Base-by-base conservation (phyloP, 2,113 vertebrate species). In the Protobothrops flavoviridis region DNA sequence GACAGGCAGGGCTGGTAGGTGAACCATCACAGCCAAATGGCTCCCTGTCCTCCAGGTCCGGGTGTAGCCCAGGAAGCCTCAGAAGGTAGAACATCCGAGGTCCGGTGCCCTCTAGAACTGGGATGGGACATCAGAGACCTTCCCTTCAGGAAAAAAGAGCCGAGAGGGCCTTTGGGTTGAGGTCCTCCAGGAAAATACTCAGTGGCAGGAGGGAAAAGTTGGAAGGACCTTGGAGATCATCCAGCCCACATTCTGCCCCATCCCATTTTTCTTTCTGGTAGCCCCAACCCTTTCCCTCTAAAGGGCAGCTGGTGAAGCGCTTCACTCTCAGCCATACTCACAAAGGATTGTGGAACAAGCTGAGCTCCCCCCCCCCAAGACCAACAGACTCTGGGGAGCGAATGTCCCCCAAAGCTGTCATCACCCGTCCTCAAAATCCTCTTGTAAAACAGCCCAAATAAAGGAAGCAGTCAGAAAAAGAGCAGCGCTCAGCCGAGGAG, bases 381-480 rank as follows among this genome's bases (percentile, higher is more conserved):
- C 50, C 91, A 93, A 89, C 91, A 64, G 91, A 92, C 39, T 90
- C 13, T 57, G 21, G 11, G 89, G 26, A 95, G 48, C 43, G 91
- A 94, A 93, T 33, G 48, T 43, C 11, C 48, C 85, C 88, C 53
- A 85, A 93, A 92, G 91, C 92, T 95, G 92, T 94, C 93, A 94
- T 95, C 94, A 95, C 92, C 96, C 95, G 85, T 61, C 91, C 91
- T 94, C 92, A 85, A 93, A 94, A 91, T 33, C 57, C 48, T 0
- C n/a, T 29, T 23, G 13, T n/a, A 17, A 91, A 95, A 92, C 93
- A 96, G 55, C 57, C 91, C 85, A 61, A 89, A 90, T 91, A 94
- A 94, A 94, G 95, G 94, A 93, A 96, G 69, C 81, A 94, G 95
- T 95, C 94, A 95, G 95, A 91, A 85, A 61, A 96, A 86, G 95